A percentile compares a stretch with the other conserved stretches of the same genome.
phyloP scores from a whole-genome alignment of 2,888 invertebrate species.

The Apodemia mormo region DNA sequence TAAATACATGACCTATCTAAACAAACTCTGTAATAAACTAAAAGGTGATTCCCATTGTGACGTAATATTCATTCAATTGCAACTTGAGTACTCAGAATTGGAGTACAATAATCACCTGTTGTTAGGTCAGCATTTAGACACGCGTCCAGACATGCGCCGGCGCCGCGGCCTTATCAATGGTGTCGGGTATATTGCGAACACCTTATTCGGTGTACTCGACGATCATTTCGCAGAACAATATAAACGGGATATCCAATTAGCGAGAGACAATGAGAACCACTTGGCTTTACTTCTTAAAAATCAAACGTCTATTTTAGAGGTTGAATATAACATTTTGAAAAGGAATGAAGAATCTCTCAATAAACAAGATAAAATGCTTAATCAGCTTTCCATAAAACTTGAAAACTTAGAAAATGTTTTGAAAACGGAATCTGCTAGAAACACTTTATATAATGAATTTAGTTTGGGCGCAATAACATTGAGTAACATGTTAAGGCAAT shows the following conservation, averaged over 20 bases:
- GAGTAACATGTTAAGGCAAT: neutral
- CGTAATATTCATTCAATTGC: neutral
- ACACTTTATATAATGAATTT: too few species aligned
- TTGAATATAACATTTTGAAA: constrained; percentile 32
- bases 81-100: constrained; percentile 1
- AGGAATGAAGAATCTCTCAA: constrained; percentile 22
- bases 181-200: constrained; percentile 31
- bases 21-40: neutral
- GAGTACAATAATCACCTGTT: constrained; percentile 28
- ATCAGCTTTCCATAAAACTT: neutral
- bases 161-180: constrained; percentile 36
- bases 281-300: constrained; percentile 27
- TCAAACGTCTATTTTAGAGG: constrained; percentile 35
- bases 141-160: neutral
- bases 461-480: neutral
- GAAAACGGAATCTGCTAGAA: too few species aligned
- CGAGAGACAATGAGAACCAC: constrained; percentile 28
- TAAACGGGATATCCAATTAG: constrained; percentile 25
- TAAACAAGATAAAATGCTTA: neutral
- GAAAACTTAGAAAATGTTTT: too few species aligned
- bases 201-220: constrained; percentile 34
- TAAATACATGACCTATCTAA: neutral
- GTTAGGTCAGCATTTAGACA: constrained; percentile 25
- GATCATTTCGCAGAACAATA: constrained; percentile 36
- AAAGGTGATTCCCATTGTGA: constrained; percentile 1